Base-by-base conservation (phyloP, 2,113 vertebrate species). In the Mustela nigripes region DNA sequence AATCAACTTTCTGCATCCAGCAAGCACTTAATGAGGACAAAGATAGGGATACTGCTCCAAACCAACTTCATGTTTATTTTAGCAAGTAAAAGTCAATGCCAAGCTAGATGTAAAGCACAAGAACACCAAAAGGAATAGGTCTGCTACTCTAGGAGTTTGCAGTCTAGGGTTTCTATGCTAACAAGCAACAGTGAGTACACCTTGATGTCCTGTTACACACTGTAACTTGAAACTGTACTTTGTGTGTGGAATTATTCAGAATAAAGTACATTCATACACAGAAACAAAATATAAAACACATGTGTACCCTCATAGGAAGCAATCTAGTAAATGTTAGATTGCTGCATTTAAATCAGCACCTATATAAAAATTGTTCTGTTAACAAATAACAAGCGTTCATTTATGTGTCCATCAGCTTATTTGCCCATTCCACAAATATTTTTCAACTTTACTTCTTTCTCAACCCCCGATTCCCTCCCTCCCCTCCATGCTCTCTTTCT, bases 361-460 rank as follows among this genome's bases (percentile, higher is more conserved):
- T 31, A 33, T 74, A 62, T 74, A 89, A 74, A 76, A 76, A 50
- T 19, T 80, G 15, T 87, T 93, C 15, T 78, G 26, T 45, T 81
- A 89, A 92, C 12, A 84, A 45, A 45, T 79, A 91, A 74, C 10
- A 65, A 3, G 3, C 1, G 36, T 62, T 87, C 48, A n/a, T 39
- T 93, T 74, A 33, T 62, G 60, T 82, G 48, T 39, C 19, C 39
- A 84, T 76, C n/a, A 83, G 24, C 33, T 91, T 95, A 89, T 85
- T 45, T 22, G 62, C 9, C 9, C 14, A 67, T 62, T 82, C 56
- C 69, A 69, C 10, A 96, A 39, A 89, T 82, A 74, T 69, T 63
- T 93, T 91, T 67, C 36, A 69, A 56, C 7, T 60, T 73, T 39
- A 18, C 15, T 50, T 50, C 14, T 3, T 91, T 76, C 15, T 4